Evolutionary conservation across 53 echinoderm and acorn worm species (phyloP), one percentile per base, ranked within the genome.

Genomic region (Actinopyga echinites): DNA sequence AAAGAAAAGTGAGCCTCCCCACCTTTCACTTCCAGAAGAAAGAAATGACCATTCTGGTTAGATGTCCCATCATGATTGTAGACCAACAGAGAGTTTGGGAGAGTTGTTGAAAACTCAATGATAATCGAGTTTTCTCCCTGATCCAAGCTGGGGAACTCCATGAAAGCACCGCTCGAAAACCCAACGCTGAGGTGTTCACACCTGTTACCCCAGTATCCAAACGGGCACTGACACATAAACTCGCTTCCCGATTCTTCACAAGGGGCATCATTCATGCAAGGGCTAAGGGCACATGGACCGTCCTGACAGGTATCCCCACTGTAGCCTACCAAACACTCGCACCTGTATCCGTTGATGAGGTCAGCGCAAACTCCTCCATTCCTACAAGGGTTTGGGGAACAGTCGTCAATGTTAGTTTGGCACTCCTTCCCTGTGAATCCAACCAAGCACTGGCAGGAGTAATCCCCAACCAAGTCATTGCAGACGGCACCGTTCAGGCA

Each of bases 61-160:
- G 92, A 84, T n/a, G 69, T 87, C 29, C 94, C 89, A 66, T 97
- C 97, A 66, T 97, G 94, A 89, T 94, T 97, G 87, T 94, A 97
- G 43, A 94, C 35, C 60, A 97, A 84, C 28, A 97, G 89, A 42
- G 92, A 88, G 52, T 92, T 89, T 8, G 90, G 35, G 24, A 83
- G 85, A 24, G 85, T 80, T 19, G 94, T 97, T 21, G 97, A 85
- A 32, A 97, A 92, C 59, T 97, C 89, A 74, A 97, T 75, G 31
- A 87, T 74, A 62, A 97, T 77, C 56, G 88, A 69, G 65, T 90
- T 92, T 42, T 83, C 84, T 6, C 45, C 56, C 1, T 65, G 30
- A 2, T 79, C 55, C 7, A 97, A 80, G 59, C 79, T 85, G 2
- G 74, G 40, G 49, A 75, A 85, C 56, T 86, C 87, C 79, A 97